Evolutionary conservation across 1,140 invertebrate genomes (phyloP).

Genomic region (Phocides pigmalion): DNA sequence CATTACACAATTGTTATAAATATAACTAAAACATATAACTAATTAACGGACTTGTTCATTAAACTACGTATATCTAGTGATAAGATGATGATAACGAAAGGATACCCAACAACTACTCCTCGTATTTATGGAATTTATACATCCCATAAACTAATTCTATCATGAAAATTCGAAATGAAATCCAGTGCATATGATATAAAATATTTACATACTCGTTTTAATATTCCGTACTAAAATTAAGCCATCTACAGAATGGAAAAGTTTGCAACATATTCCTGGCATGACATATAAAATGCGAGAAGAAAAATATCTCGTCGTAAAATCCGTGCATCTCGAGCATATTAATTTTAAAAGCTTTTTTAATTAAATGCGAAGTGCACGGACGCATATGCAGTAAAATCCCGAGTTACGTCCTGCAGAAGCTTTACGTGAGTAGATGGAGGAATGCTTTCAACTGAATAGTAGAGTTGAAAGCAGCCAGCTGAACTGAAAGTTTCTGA

Average conservation of each 20-base stretch:
- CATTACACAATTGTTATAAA: no score
- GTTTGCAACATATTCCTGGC: neutral
- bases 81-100: no score
- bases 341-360: constrained; percentile 17
- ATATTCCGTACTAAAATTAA: neutral
- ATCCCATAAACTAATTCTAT: no score
- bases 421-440: neutral
- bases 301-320: neutral
- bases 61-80: no score
- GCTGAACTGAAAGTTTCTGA: constrained; percentile 13
- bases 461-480: constrained; percentile 11
- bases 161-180: no score
- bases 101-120: no score
- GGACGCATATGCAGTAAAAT: neutral
- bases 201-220: neutral
- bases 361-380: constrained; percentile 8
- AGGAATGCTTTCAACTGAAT: constrained; percentile 1
- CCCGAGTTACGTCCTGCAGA: neutral
- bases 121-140: no score
- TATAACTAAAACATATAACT: no score
- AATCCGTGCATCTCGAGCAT: constrained; percentile 6
- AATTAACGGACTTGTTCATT: no score
- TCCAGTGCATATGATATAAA: no score
- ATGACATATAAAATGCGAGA: neutral
- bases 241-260: neutral